Evolutionary conservation across 2,113 vertebrate species (phyloP).

Genomic region (Oxyura jamaicensis): DNA sequence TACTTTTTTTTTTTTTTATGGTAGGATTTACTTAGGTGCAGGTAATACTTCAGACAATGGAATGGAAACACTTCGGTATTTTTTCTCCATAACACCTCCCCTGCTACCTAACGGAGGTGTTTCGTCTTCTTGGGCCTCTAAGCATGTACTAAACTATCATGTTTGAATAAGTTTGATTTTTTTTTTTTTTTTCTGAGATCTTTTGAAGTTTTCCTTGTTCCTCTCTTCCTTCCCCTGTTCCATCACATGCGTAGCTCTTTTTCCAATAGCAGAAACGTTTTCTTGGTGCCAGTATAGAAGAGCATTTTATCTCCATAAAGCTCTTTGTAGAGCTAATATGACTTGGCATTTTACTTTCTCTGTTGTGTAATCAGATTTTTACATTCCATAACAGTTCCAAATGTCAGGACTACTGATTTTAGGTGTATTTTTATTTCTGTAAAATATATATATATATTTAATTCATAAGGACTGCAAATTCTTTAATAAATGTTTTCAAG

Average conservation of each 20-base stretch:
- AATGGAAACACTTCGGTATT: not conserved
- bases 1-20: not conserved
- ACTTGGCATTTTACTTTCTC: not conserved
- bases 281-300: not conserved
- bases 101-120: not conserved
- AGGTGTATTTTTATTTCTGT: not conserved
- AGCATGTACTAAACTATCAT: not conserved
- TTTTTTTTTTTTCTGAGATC: not conserved
- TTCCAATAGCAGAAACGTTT: not conserved
- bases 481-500: not conserved
- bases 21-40: not conserved
- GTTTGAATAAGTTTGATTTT: not conserved
- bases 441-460: not conserved
- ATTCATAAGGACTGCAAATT: not conserved
- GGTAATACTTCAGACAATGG: not conserved
- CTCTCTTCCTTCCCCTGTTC: not conserved
- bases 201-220: not conserved
- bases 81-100: not conserved
- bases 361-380: not conserved
- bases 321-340: not conserved
- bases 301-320: not conserved
- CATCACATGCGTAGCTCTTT: not conserved
- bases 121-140: not conserved
- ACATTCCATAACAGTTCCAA: not conserved
- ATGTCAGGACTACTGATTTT: not conserved